Percentiles rank a stretch among this genome's conserved stretches.
Conservation (phyloP, 2,888 invertebrate species). For the Icerya purchasi region DNA sequence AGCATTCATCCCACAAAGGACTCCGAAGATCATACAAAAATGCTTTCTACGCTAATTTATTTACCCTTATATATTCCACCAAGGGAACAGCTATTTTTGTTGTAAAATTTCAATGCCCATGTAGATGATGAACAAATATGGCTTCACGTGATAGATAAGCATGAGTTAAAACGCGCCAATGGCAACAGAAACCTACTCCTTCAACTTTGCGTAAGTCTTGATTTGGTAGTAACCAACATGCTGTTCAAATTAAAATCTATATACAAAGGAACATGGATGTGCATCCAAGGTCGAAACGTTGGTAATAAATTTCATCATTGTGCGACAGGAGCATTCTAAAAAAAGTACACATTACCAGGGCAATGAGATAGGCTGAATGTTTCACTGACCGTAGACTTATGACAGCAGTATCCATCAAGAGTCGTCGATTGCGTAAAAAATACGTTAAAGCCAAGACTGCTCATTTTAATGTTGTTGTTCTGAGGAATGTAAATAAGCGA, state of each 20-base stretch:
- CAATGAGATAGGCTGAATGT: background rate
- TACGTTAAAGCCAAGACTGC: background rate
- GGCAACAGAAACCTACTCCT: background rate
- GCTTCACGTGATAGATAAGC: background rate
- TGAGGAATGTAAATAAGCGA: background rate
- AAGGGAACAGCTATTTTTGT: background rate
- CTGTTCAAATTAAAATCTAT: background rate
- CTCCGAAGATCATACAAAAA: background rate
- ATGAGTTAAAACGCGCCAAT: background rate
- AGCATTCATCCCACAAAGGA: background rate
- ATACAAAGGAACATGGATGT: background rate
- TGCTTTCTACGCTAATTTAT: too few species aligned
- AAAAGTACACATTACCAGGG: background rate
- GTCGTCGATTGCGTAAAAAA: background rate
- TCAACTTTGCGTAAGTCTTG: background rate
- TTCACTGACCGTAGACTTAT: background rate
- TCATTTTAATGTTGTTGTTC: background rate
- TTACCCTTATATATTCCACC: too few species aligned
- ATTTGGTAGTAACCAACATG: background rate
- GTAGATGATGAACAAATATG: background rate
- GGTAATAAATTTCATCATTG: background rate
- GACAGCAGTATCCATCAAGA: background rate
- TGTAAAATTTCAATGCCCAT: background rate
- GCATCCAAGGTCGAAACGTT: background rate
- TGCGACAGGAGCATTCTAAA: background rate